These are phyloP conservation scores for Glomeris maerens DNA, from an alignment of 1,140 invertebrate species.

Conservation along the genomic window DNA sequence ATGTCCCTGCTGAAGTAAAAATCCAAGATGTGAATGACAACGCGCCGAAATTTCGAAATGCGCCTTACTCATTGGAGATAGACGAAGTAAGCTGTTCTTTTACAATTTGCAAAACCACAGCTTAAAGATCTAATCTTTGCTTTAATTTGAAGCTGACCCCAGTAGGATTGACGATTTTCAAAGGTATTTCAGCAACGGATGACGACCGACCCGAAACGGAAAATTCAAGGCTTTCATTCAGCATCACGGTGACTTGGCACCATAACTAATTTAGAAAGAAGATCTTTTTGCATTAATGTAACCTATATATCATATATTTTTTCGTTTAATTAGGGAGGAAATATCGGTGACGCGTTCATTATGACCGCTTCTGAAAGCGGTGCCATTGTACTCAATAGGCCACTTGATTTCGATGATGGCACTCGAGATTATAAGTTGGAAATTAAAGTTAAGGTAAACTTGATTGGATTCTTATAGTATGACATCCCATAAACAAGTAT, in stretches of 20 bases:
- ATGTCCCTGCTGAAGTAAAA: slow-evolving; percentile 61
- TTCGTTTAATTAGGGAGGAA: slow-evolving; percentile 36
- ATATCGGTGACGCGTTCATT: slow-evolving; percentile 56
- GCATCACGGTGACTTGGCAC: slow-evolving; percentile 46
- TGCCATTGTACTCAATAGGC: slow-evolving; percentile 49
- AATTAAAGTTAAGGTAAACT: slow-evolving; percentile 66
- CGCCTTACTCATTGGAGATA: slow-evolving; percentile 25
- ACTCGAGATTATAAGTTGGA: slow-evolving; percentile 55
- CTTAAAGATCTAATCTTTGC: neutral
- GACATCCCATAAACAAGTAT: slow-evolving; percentile 52
- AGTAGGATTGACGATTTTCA: slow-evolving; percentile 64
- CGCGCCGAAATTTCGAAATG: slow-evolving; percentile 31
- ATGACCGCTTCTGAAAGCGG: slow-evolving; percentile 67
- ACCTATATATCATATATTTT: neutral
- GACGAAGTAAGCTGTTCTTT: slow-evolving; percentile 20
- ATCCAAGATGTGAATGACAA: slow-evolving; percentile 74
- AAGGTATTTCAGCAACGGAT: slow-evolving; percentile 61
- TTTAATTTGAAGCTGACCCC: slow-evolving; percentile 50
- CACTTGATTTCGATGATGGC: slow-evolving; percentile 62
- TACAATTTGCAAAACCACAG: neutral
- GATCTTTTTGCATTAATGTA: neutral
- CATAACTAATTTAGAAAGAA: too few relatives aligned
- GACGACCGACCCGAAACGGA: slow-evolving; percentile 73
- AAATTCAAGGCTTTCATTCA: slow-evolving; percentile 73
- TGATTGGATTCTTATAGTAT: slow-evolving; percentile 8